A percentile compares a stretch with the other conserved stretches of the same genome.
These are phyloP conservation scores for Riparia riparia DNA, from an alignment of 2,113 vertebrate species.

Conservation along the genomic window DNA sequence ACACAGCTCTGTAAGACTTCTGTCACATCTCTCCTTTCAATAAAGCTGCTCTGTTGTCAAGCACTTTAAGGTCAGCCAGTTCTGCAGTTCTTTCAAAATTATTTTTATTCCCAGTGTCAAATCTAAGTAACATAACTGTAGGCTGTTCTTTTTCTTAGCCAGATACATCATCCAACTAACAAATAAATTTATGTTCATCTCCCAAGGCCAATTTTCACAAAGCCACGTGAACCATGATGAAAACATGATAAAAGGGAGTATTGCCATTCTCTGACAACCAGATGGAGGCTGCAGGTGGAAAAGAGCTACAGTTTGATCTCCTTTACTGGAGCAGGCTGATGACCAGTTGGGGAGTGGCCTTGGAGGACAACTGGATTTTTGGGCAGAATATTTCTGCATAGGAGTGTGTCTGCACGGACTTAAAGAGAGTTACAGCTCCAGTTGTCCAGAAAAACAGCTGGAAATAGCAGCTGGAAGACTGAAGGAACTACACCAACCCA, in stretches of 20 bases:
- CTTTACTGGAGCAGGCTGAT: not conserved
- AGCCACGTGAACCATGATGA: not conserved
- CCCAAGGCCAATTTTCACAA: not conserved
- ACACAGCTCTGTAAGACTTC: not conserved
- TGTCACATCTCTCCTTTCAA: not conserved
- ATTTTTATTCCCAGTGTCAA: not conserved
- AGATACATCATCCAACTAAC: not conserved
- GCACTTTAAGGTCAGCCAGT: not conserved
- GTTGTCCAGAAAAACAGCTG: not conserved
- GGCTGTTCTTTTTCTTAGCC: not conserved
- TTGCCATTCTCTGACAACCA: not conserved
- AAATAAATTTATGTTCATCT: not conserved
- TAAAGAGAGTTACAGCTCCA: not conserved
- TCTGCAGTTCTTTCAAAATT: not conserved
- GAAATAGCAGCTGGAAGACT: not conserved
- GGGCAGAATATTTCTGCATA: not conserved
- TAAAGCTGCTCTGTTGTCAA: not conserved
- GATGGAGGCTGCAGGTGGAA: not conserved
- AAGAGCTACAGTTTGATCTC: not conserved
- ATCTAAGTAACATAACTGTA: not conserved
- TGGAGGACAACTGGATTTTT: not conserved
- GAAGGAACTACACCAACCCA: accelerated
- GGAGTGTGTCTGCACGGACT: not conserved
- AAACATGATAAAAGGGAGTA: not conserved
- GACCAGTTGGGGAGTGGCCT: not conserved